Conservation (phyloP, 2,113 vertebrate species). For the Protomyctophum bolini region DNA sequence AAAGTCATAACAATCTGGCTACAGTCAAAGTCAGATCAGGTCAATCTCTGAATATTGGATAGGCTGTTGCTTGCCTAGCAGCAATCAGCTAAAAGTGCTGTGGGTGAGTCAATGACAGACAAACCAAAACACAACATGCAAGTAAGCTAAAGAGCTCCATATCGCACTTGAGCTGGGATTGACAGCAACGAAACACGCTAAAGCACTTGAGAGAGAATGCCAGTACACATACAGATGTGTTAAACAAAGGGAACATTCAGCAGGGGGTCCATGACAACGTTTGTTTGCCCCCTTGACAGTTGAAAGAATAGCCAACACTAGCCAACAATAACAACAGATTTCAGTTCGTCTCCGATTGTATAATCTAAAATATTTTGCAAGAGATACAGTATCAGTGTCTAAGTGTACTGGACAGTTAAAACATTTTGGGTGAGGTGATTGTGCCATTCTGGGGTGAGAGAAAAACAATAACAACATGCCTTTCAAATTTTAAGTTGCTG, state of each 20-base stretch:
- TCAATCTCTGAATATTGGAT: neutral
- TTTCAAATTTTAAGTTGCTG: conserved; percentile 45
- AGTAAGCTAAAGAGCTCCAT: conserved; percentile 5
- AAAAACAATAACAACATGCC: conserved; percentile 7
- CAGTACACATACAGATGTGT: conserved; percentile 11
- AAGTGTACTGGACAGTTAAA: neutral
- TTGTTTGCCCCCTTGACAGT: conserved; percentile 8
- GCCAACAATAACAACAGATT: neutral
- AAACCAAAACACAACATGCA: neutral
- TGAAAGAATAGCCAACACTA: conserved; percentile 13
- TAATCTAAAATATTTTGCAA: too few species aligned
- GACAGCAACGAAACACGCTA: conserved; percentile 26
- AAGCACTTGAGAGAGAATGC: conserved; percentile 5
- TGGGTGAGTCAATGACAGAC: neutral
- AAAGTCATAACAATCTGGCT: neutral
- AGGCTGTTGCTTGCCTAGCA: neutral
- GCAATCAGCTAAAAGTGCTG: neutral
- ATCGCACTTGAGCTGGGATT: conserved; percentile 4
- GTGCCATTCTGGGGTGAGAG: neutral
- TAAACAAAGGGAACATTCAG: conserved; percentile 64
- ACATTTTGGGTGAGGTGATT: conserved; percentile 6
- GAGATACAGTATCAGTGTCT: neutral
- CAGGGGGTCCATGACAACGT: conserved; percentile 38
- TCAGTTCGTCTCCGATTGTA: too few species aligned
- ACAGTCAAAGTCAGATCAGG: neutral